Conservation (phyloP, 2,797 vertebrate genomes). For the Staurois parvus region DNA sequence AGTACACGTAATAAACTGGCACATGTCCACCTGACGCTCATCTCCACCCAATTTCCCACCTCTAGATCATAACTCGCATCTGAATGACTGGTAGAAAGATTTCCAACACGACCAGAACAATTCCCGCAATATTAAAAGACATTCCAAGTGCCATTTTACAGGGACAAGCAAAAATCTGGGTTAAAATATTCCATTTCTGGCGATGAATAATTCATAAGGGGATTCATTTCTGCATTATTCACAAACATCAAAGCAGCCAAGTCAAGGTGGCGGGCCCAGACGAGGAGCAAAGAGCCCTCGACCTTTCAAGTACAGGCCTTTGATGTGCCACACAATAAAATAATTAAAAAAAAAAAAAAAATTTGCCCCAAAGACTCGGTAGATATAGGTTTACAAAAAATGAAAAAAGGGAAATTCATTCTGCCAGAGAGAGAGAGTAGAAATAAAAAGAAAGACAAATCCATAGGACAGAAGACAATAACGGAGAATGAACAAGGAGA, state of each 20-base stretch:
- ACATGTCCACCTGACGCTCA: background rate
- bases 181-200: slow-evolving; percentile 46
- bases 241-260: slow-evolving; percentile 47
- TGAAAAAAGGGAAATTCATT: slow-evolving; percentile 62
- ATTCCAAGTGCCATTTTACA: background rate
- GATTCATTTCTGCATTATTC: slow-evolving; percentile 45
- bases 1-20: background rate
- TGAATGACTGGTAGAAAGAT: background rate
- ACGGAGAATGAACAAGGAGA: background rate
- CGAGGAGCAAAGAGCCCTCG: slow-evolving; percentile 15
- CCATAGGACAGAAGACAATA: background rate
- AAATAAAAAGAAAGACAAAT: background rate
- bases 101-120: background rate
- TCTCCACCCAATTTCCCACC: background rate
- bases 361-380: slow-evolving; percentile 56
- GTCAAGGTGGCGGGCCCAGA: slow-evolving; percentile 27
- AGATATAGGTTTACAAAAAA: slow-evolving; percentile 7
- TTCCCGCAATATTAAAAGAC: background rate
- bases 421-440: slow-evolving; percentile 1
- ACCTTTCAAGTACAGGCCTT: slow-evolving; percentile 66
- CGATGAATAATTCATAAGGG: slow-evolving; percentile 47
- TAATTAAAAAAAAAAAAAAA: slow-evolving; percentile 35
- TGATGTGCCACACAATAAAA: slow-evolving; percentile 66
- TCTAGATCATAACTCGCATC: background rate
- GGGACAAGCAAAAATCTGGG: slow-evolving; percentile 34